phyloP scores from a whole-genome alignment of 2,888 invertebrate species.

The Vanessa cardui region DNA sequence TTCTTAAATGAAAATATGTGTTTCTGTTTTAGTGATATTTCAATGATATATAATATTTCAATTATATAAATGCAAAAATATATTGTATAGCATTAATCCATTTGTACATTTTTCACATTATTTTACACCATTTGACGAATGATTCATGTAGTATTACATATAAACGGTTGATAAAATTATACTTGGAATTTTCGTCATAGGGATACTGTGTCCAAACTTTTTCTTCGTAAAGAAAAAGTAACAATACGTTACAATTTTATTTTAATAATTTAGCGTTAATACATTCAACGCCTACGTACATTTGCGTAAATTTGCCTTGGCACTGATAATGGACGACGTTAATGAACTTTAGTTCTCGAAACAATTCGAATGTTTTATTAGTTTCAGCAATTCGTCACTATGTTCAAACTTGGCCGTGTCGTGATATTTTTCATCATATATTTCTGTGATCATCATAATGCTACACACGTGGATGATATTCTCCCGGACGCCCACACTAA shows the following conservation, averaged over 20 bases:
- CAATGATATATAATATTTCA: too few relatives aligned
- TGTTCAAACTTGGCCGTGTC: constrained; percentile 43
- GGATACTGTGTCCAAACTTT: background rate
- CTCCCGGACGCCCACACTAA: constrained; percentile 28
- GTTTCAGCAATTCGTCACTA: constrained; percentile 40
- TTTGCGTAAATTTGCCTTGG: constrained; percentile 59
- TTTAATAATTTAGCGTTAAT: constrained; percentile 40
- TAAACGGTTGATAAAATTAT: too few relatives aligned
- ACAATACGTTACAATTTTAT: background rate
- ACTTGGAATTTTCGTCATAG: too few relatives aligned
- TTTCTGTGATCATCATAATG: constrained; percentile 22
- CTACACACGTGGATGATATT: constrained; percentile 27
- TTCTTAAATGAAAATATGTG: too few relatives aligned
- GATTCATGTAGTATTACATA: too few relatives aligned
- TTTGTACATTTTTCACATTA: too few relatives aligned
- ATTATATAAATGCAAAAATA: too few relatives aligned
- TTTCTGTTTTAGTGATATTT: too few relatives aligned
- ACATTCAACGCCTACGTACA: constrained; percentile 48
- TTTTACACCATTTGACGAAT: too few relatives aligned
- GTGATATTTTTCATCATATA: constrained; percentile 30
- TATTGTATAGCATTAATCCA: too few relatives aligned
- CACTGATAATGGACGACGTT: constrained; percentile 68
- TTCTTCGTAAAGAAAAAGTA: background rate
- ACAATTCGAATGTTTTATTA: constrained; percentile 51
- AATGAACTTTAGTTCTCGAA: constrained; percentile 68